Percentiles rank a stretch among this genome's conserved stretches.
phyloP scores from a whole-genome alignment of 64 coral and sea anemone species.

The Dendronephthya gigantea region DNA sequence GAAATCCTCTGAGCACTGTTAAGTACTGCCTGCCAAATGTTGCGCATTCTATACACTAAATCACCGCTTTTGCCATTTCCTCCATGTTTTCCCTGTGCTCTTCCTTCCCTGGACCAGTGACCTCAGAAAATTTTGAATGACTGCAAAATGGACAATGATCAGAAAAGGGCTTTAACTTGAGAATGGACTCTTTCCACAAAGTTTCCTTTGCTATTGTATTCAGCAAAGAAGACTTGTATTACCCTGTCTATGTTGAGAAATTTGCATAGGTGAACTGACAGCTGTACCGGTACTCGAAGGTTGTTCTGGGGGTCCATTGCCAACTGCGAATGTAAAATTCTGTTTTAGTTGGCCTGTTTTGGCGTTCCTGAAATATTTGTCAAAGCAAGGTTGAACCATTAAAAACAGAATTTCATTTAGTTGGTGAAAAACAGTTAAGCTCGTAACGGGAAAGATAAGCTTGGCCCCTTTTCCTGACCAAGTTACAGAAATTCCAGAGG shows the following conservation, averaged over 20 bases:
- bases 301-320: constrained; percentile 40
- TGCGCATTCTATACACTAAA: constrained; percentile 13
- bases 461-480: constrained; percentile 32
- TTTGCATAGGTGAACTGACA: constrained; percentile 13
- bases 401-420: constrained; percentile 44
- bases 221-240: constrained; percentile 39
- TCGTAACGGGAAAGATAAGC: constrained; percentile 31
- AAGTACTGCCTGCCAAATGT: constrained; percentile 37
- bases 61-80: constrained; percentile 35
- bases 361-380: constrained; percentile 27
- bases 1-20: constrained; percentile 3
- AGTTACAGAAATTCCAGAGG: constrained; percentile 37
- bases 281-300: constrained; percentile 34
- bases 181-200: constrained; percentile 45
- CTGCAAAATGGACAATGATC: constrained; percentile 46
- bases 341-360: constrained; percentile 26
- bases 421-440: constrained; percentile 31
- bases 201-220: constrained; percentile 50
- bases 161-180: constrained; percentile 28
- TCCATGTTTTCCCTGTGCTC: constrained; percentile 37
- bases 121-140: constrained; percentile 16
- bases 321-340: constrained; percentile 34
- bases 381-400: constrained; percentile 26
- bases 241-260: constrained; percentile 34
- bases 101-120: constrained; percentile 5